Conservation (phyloP, 2,888 invertebrate species). For the Melanophora roralis region DNA sequence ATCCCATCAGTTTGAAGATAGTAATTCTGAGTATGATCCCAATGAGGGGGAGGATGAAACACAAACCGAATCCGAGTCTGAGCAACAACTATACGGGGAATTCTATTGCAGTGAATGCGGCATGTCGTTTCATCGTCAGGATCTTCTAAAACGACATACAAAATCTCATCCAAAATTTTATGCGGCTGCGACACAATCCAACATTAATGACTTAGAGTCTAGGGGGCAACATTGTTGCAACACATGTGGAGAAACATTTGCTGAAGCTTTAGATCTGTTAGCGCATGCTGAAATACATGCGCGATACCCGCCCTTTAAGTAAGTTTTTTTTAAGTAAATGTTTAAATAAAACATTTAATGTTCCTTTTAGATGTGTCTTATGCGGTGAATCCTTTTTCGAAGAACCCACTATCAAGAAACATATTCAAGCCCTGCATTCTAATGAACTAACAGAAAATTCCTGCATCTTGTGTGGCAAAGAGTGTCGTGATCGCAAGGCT, state of each 20-base stretch:
- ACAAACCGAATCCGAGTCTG: slow-evolving; percentile 79
- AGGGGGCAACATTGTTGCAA: slow-evolving; percentile 83
- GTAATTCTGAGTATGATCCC: slow-evolving; percentile 77
- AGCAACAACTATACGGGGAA: slow-evolving; percentile 80
- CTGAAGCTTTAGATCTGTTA: slow-evolving; percentile 85
- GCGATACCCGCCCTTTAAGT: slow-evolving; percentile 79
- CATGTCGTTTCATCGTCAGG: slow-evolving; percentile 86
- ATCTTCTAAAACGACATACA: slow-evolving; percentile 84
- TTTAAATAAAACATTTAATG: not conserved
- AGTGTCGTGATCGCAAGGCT: slow-evolving; percentile 83
- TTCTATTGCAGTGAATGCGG: slow-evolving; percentile 86
- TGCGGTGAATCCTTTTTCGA: slow-evolving; percentile 83
- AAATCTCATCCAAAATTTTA: slow-evolving; percentile 76
- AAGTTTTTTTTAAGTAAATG: slow-evolving; percentile 55
- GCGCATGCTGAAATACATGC: slow-evolving; percentile 89
- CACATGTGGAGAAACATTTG: slow-evolving; percentile 87
- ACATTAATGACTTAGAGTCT: slow-evolving; percentile 66
- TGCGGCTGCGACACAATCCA: slow-evolving; percentile 5
- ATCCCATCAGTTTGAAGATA: slow-evolving; percentile 79
- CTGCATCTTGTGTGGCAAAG: slow-evolving; percentile 83
- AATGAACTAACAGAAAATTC: slow-evolving; percentile 82
- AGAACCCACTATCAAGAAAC: slow-evolving; percentile 81
- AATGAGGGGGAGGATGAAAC: slow-evolving; percentile 75
- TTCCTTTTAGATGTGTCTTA: slow-evolving; percentile 79
- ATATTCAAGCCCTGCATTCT: slow-evolving; percentile 81